These are phyloP conservation scores for Huso huso DNA, from an alignment of 2,797 vertebrate genomes.

Conservation along the genomic window DNA sequence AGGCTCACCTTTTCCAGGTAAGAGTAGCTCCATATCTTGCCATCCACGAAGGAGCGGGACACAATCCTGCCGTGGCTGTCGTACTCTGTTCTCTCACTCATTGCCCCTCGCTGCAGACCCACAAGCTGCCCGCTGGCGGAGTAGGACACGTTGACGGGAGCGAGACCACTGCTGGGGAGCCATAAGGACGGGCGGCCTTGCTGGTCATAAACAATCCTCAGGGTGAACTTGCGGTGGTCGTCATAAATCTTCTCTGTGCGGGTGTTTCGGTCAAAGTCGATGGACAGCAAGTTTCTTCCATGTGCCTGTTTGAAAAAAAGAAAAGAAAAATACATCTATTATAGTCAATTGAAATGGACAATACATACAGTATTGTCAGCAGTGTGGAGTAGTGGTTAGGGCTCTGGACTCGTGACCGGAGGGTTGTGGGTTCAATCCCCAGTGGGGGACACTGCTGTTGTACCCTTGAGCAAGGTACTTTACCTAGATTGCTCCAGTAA, in stretches of 20 bases:
- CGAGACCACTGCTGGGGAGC: conserved; percentile 94
- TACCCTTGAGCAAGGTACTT: too few species aligned
- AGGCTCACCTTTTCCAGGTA: conserved; percentile 85
- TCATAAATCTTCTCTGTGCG: conserved; percentile 98
- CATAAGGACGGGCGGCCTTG: conserved; percentile 92
- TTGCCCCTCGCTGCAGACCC: conserved; percentile 89
- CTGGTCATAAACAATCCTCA: conserved; percentile 95
- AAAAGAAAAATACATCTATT: background rate
- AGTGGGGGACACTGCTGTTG: too few species aligned
- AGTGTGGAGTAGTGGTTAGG: too few species aligned
- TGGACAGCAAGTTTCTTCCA: conserved; percentile 89
- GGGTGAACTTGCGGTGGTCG: conserved; percentile 92
- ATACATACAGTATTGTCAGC: too few species aligned
- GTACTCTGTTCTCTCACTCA: conserved; percentile 92
- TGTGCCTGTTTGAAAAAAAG: conserved; percentile 68
- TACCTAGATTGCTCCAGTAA: too few species aligned
- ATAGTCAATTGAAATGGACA: too few species aligned
- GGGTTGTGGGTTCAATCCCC: too few species aligned
- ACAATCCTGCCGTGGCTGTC: conserved; percentile 85
- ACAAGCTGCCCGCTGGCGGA: conserved; percentile 84
- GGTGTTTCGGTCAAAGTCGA: conserved; percentile 95
- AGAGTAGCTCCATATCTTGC: conserved; percentile 97
- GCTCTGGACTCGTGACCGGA: too few species aligned
- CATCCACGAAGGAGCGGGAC: conserved; percentile 88
- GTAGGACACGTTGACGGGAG: conserved; percentile 92